Conservation (phyloP, 2,797 vertebrate species). For the Mormyrops boulengeri region DNA sequence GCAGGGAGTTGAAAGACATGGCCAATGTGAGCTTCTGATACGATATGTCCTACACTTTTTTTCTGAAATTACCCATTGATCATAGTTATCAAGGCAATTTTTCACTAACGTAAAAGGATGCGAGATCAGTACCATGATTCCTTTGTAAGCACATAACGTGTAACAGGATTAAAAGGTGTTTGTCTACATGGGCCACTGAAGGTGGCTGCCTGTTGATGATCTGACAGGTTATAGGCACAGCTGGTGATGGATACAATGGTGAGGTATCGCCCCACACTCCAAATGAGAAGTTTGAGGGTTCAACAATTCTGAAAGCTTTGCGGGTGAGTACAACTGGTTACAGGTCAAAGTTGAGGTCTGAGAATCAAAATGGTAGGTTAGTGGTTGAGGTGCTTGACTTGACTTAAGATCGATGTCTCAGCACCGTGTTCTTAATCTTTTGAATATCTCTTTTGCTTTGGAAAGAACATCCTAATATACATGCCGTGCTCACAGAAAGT, state of each 20-base stretch:
- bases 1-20: slow-evolving; percentile 73
- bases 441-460: background rate
- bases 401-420: background rate
- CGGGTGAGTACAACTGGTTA: slow-evolving; percentile 58
- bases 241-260: slow-evolving; percentile 89
- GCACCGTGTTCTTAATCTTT: background rate
- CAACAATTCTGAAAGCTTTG: slow-evolving; percentile 87
- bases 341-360: background rate
- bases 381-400: background rate
- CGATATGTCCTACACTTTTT: background rate
- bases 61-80: background rate
- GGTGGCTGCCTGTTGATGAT: background rate
- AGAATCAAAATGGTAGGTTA: background rate
- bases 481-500: background rate
- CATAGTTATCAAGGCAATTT: background rate
- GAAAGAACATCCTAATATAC: background rate
- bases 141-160: background rate
- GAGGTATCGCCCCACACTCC: slow-evolving; percentile 93
- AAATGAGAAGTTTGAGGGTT: slow-evolving; percentile 93
- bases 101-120: background rate
- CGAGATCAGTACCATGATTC: background rate
- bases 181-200: background rate
- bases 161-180: too few species aligned
- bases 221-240: slow-evolving; percentile 72
- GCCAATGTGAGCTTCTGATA: slow-evolving; percentile 70